Evolutionary conservation across 2,888 invertebrate genomes (phyloP), one percentile per base, ranked within the genome.

Genomic region (Drosophila helvetica): DNA sequence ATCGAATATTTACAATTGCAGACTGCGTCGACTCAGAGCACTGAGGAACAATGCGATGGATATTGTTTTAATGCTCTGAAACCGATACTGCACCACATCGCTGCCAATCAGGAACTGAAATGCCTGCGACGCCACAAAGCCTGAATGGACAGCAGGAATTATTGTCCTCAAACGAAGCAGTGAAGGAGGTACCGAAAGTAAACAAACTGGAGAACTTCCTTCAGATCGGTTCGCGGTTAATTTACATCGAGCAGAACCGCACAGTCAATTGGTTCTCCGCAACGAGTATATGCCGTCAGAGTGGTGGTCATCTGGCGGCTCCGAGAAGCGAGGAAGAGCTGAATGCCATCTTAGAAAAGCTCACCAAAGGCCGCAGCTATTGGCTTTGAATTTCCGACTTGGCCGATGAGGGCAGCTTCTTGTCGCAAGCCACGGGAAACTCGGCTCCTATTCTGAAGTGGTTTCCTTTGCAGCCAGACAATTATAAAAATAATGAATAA

Each of bases 261-360:
- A 2, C 1, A 9, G 2, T 63, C 4, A 38, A 10, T 10, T 64
- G 46, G 38, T 38, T 19, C 12, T 38, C 6, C 0, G 63, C 47
- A 17, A 1, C 38, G 18, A 18, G 17, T 1, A 18, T 19, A 18
- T 64, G 64, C 12, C 51, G 38, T 4, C 27, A 64, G 33, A 52
- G 62, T 45, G 63, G 64, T 1, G 27, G 63, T 10, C 12, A 62
- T n/a, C 33, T 64, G 15, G 47, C 38, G 3, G 45, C 33, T 52
- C 27, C 33, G 19, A 12, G n/a, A 53, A 38, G n/a, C 10, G n/a
- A 38, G n/a, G 18, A 43, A 8, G 63, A 64, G 9, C 22, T 46
- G n/a, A 51, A 6, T 8, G 51, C n/a, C 7, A 18, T 64, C 1
- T 5, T 0, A 1, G 4, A 52, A 9, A 15, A 46, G 18, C 33